phyloP scores from a whole-genome alignment of 2,797 vertebrate species.

The Chromobotia macracanthus region DNA sequence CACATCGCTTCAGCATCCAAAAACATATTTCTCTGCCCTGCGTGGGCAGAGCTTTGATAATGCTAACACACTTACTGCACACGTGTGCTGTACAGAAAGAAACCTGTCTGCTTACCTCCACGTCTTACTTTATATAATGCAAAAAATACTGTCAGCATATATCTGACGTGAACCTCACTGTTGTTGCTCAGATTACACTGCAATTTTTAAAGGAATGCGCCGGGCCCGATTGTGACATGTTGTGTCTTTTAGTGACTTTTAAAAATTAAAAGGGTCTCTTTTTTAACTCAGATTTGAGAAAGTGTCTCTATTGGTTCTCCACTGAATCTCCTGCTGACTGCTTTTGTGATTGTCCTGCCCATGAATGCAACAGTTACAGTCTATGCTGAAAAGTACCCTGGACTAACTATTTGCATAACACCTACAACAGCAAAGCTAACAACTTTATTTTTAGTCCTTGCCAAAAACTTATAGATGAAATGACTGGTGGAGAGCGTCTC shows the following conservation, averaged over 20 bases:
- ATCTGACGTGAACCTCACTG: background rate
- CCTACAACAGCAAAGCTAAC: background rate
- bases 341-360: too few relatives aligned
- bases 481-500: background rate
- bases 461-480: background rate
- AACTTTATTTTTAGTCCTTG: background rate
- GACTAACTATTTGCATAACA: background rate
- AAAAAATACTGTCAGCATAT: background rate
- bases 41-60: constrained; percentile 15
- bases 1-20: background rate
- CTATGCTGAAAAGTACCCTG: background rate
- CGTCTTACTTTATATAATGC: background rate
- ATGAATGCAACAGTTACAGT: background rate
- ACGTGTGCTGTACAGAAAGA: background rate
- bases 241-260: too few relatives aligned
- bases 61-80: background rate
- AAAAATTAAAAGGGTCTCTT: too few relatives aligned
- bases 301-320: too few relatives aligned
- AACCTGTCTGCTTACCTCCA: background rate
- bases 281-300: too few relatives aligned
- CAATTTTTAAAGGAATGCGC: too few relatives aligned
- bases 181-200: too few relatives aligned
- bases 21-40: constrained; percentile 1
- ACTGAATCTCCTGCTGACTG: too few relatives aligned
- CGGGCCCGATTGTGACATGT: too few relatives aligned